phyloP scores from a whole-genome alignment of 2,888 invertebrate species.

The Lasioglossum marginatum region DNA sequence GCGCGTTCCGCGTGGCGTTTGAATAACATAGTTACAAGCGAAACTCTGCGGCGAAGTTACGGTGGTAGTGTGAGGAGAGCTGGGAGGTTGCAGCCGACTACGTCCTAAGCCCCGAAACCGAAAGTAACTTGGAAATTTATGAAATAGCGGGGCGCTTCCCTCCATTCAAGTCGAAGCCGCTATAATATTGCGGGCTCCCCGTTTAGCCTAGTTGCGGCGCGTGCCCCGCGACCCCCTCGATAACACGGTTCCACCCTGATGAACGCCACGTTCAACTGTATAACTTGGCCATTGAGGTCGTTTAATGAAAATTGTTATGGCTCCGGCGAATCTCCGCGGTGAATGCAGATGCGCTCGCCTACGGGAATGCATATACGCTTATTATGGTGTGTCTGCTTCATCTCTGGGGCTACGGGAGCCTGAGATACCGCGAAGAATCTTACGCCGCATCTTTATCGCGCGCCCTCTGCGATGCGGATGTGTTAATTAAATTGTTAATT shows the following conservation, averaged over 20 bases:
- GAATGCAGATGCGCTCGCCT: slow-evolving; percentile 37
- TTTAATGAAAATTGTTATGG: slow-evolving; percentile 68
- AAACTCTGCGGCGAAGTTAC: slow-evolving; percentile 47
- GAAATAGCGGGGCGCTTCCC: slow-evolving; percentile 53
- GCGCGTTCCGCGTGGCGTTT: slow-evolving; percentile 25
- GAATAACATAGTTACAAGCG: slow-evolving; percentile 53
- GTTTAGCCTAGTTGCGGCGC: slow-evolving; percentile 35
- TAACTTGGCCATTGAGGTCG: slow-evolving; percentile 53
- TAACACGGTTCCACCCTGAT: slow-evolving; percentile 59
- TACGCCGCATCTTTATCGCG: neutral
- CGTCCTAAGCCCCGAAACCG: slow-evolving; percentile 36
- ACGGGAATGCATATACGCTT: slow-evolving; percentile 32
- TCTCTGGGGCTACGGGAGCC: neutral
- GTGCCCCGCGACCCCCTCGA: slow-evolving; percentile 33
- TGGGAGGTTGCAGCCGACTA: neutral
- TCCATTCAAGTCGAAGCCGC: slow-evolving; percentile 22
- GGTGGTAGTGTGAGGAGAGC: neutral
- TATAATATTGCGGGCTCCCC: slow-evolving; percentile 43
- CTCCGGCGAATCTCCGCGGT: slow-evolving; percentile 43
- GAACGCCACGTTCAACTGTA: slow-evolving; percentile 56
- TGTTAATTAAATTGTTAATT: slow-evolving; percentile 19
- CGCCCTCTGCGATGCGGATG: neutral
- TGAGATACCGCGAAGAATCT: slow-evolving; percentile 1
- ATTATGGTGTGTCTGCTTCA: slow-evolving; percentile 26
- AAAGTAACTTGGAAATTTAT: slow-evolving; percentile 68